These are phyloP conservation scores for Drosophila aldrichi DNA, from an alignment of 2,888 invertebrate species.

Conservation along the genomic window DNA sequence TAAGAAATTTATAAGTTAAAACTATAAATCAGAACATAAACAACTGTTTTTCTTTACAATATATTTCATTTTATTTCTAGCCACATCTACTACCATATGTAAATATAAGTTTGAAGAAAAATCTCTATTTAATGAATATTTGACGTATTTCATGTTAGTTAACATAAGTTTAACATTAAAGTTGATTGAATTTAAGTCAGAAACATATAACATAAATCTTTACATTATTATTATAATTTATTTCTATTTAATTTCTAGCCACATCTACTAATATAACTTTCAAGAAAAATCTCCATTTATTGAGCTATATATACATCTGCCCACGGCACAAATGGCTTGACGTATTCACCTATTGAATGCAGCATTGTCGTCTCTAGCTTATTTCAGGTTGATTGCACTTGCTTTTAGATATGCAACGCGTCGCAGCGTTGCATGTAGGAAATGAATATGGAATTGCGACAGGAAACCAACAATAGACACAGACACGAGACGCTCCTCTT, in stretches of 20 bases:
- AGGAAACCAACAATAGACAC: slow-evolving; percentile 61
- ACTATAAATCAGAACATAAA: too few species aligned
- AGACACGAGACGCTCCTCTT: slow-evolving; percentile 62
- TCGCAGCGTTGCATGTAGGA: slow-evolving; percentile 57
- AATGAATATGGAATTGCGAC: slow-evolving; percentile 63
- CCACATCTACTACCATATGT: too few species aligned
- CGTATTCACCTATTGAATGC: slow-evolving; percentile 1
- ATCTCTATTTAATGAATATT: too few species aligned
- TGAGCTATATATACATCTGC: not conserved
- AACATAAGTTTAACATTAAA: too few species aligned
- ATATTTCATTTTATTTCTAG: too few species aligned
- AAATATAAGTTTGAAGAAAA: too few species aligned
- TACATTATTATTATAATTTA: too few species aligned
- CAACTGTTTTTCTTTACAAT: too few species aligned
- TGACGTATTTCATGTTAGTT: too few species aligned
- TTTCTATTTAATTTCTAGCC: too few species aligned
- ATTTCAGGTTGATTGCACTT: slow-evolving; percentile 72
- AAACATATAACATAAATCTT: not conserved
- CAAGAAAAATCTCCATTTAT: not conserved
- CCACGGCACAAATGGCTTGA: not conserved
- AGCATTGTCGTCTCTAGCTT: slow-evolving; percentile 19
- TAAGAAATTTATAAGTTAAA: too few species aligned
- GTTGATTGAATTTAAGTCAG: too few species aligned
- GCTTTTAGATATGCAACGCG: slow-evolving; percentile 44
- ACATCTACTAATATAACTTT: not conserved